phyloP scores from a whole-genome alignment of 30 jellyfish, hydroid and myxozoan genomes.

The Pelagia noctiluca region DNA sequence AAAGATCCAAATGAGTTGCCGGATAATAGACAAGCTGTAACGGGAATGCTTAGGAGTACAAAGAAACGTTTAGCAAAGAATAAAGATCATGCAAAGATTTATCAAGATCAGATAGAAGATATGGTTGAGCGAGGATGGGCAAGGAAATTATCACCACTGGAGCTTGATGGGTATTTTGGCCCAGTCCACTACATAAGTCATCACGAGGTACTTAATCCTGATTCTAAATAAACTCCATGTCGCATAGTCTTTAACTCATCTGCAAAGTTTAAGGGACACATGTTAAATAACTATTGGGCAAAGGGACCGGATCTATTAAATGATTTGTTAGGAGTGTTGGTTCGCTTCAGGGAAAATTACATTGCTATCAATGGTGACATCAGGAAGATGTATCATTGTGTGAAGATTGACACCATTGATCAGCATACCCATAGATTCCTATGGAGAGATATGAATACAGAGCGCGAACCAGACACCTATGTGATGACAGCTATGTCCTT shows the following conservation, averaged over 20 bases:
- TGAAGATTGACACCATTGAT: background rate
- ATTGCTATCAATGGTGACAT: conserved; percentile 25
- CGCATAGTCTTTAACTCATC: conserved; percentile 35
- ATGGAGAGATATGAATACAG: conserved; percentile 17
- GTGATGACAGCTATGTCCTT: background rate
- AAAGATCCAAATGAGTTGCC: conserved; percentile 29
- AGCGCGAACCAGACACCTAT: background rate
- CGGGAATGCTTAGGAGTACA: conserved; percentile 5
- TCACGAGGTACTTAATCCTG: conserved; percentile 25
- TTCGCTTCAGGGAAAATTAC: conserved; percentile 24
- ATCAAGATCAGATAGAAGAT: conserved; percentile 11
- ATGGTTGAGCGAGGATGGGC: conserved; percentile 4
- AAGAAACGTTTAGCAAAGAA: conserved; percentile 14
- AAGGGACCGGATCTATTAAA: conserved; percentile 47
- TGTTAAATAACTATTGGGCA: conserved; percentile 4
- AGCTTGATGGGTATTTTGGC: conserved; percentile 8
- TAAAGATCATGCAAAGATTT: conserved; percentile 10
- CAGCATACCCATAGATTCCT: conserved; percentile 35
- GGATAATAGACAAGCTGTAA: background rate
- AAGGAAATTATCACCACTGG: conserved; percentile 2
- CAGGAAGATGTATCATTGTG: conserved; percentile 1
- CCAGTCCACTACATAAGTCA: conserved; percentile 31
- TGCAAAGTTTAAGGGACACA: conserved; percentile 28
- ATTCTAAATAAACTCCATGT: conserved; percentile 18
- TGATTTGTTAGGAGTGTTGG: conserved; percentile 19